A percentile compares a stretch with the other conserved stretches of the same genome.
Conservation (phyloP, 2,113 vertebrate species). For the Cranoglanis bouderius region DNA sequence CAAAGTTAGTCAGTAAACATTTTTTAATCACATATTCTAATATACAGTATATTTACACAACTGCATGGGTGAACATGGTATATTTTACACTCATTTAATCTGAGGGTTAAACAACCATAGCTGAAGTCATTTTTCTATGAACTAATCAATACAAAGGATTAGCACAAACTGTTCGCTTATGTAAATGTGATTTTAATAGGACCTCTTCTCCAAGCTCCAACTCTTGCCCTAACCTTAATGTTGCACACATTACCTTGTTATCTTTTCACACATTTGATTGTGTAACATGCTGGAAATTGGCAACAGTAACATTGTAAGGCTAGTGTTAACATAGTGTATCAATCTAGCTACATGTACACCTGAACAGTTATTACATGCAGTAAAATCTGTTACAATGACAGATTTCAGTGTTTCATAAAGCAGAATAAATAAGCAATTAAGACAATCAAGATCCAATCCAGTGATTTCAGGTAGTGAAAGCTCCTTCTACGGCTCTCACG, state of each 20-base stretch:
- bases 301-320: background rate
- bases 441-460: background rate
- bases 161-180: background rate
- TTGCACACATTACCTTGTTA: background rate
- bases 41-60: background rate
- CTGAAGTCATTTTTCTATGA: background rate
- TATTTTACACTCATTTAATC: background rate
- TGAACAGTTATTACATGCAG: background rate
- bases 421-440: background rate
- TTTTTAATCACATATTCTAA: background rate
- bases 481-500: slow-evolving; percentile 62
- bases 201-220: background rate
- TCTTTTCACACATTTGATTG: slow-evolving; percentile 17
- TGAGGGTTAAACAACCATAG: background rate
- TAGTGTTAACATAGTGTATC: too few species aligned
- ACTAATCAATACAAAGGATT: background rate
- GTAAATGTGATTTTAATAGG: slow-evolving; percentile 5
- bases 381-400: background rate
- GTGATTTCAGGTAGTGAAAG: slow-evolving; percentile 23
- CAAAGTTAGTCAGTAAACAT: background rate
- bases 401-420: background rate
- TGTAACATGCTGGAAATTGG: background rate
- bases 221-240: background rate
- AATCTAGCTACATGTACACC: background rate
- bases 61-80: too few species aligned